Evolutionary conservation across 53 echinoderm and acorn worm genomes (phyloP), one percentile per base, ranked within the genome.

Genomic region (Mesocentrotus franciscanus): DNA sequence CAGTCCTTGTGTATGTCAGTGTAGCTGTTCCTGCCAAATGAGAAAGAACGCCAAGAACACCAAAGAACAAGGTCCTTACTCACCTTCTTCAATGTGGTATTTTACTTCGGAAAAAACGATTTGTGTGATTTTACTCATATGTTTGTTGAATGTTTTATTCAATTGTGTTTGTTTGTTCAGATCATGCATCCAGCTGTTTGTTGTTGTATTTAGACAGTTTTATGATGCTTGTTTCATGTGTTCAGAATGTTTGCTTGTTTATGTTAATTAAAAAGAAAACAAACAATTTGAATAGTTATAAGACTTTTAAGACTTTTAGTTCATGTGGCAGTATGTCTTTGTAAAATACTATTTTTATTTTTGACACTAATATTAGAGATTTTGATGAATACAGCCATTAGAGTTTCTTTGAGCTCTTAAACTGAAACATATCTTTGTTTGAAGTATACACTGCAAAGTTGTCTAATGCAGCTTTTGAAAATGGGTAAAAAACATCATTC

Each of bases 1-100:
- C 62, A 93, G 95, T 92, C 96, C 96, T 56, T 96, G 95, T 94
- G 96, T 95, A 15, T 96, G 96, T 95, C 81, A 92, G 61, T 96
- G 95, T 74, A 64, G 71, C 72, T 96, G 96, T 93, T 93, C 92
- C 61, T 95, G 91, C 64, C 66, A 92, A 60, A 60, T 92, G 60
- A 55, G 90, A 78, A 92, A 78, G 84, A 30, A 90, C 34, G 76
- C n/a, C n/a, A 49, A 29, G 20, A 18, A 93, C 75, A 56, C 13
- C 36, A 92, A 95, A 93, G 95, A 96, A 30, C 93, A 93, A 96
- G 95, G 96, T 95, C 96, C 89, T 83, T 81, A 59, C 33, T 49
- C 75, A 33, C 20, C 56, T 93, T 74, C 76, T 81, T 60, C 34
- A 92, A 7, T 42, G 33, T 92, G 39, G 62, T 81, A 79, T 79